A percentile compares a stretch with the other conserved stretches of the same genome.
These are phyloP conservation scores for Dreissena rostriformis DNA, from an alignment of 1,140 invertebrate species.

Conservation along the genomic window DNA sequence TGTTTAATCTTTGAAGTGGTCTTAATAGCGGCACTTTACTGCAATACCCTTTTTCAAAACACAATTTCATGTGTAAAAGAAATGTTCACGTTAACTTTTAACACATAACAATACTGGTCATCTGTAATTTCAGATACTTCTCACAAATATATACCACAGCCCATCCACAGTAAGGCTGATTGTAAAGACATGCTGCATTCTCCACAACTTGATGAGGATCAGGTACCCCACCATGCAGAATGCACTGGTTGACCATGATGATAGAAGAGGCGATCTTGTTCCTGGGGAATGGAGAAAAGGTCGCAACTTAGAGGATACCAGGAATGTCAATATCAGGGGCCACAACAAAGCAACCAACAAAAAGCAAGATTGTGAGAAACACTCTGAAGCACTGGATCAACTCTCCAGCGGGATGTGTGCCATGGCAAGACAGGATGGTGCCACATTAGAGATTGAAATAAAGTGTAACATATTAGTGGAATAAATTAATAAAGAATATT, in stretches of 20 bases:
- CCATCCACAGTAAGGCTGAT: slow-evolving; percentile 7
- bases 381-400: slow-evolving; percentile 28
- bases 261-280: slow-evolving; percentile 36
- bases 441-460: background rate
- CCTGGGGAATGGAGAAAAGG: slow-evolving; percentile 13
- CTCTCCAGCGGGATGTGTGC: slow-evolving; percentile 31
- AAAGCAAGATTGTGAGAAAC: slow-evolving; percentile 6
- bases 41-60: too few relatives aligned
- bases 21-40: too few relatives aligned
- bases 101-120: slow-evolving; percentile 7
- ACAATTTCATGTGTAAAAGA: too few relatives aligned
- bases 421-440: slow-evolving; percentile 15
- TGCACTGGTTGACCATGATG: slow-evolving; percentile 11
- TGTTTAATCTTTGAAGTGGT: too few relatives aligned
- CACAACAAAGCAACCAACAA: slow-evolving; percentile 12
- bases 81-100: background rate
- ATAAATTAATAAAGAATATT: background rate
- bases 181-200: background rate
- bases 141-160: background rate
- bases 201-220: slow-evolving; percentile 15
- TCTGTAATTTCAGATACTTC: slow-evolving; percentile 9
- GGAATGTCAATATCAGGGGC: slow-evolving; percentile 26
- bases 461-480: slow-evolving; percentile 5
- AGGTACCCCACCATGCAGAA: slow-evolving; percentile 32
- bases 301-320: background rate